Conservation (phyloP, 2,888 invertebrate genomes). For the Xestia xanthographa region DNA sequence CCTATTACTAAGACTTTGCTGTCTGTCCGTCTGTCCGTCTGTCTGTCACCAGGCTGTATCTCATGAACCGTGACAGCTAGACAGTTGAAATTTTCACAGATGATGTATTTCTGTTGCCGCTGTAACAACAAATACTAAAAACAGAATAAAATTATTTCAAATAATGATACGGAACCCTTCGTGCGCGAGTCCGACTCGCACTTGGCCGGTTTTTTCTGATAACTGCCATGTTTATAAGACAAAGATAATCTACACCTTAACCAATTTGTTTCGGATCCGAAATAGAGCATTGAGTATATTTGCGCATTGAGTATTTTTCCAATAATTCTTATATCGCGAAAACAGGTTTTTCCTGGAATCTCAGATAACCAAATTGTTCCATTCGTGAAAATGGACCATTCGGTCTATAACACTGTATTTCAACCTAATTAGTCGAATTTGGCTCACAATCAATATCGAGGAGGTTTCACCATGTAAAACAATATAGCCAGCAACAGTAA, state of each 20-base stretch:
- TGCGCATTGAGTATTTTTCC: neutral
- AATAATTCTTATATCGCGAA: neutral
- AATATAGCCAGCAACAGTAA: slow-evolving; percentile 15
- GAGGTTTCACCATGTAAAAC: neutral
- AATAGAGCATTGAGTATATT: neutral
- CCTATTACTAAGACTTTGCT: too few relatives aligned
- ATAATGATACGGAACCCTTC: too few relatives aligned
- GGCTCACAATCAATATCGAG: slow-evolving; percentile 13
- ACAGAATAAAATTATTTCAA: too few relatives aligned
- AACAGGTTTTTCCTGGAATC: neutral
- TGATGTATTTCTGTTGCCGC: too few relatives aligned
- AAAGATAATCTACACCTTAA: neutral
- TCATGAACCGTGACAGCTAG: too few relatives aligned
- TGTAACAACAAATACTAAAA: too few relatives aligned
- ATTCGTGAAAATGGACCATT: neutral
- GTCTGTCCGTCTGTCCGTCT: too few relatives aligned
- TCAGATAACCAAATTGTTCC: neutral
- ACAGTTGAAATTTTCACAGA: too few relatives aligned
- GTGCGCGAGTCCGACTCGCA: too few relatives aligned
- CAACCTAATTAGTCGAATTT: neutral
- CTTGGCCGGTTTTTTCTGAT: too few relatives aligned
- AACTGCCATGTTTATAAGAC: neutral
- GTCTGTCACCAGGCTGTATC: too few relatives aligned
- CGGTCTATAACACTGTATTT: neutral
- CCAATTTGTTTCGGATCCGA: neutral